These are phyloP conservation scores for Falco novaeseelandiae DNA, from an alignment of 2,797 vertebrate species.

Conservation along the genomic window DNA sequence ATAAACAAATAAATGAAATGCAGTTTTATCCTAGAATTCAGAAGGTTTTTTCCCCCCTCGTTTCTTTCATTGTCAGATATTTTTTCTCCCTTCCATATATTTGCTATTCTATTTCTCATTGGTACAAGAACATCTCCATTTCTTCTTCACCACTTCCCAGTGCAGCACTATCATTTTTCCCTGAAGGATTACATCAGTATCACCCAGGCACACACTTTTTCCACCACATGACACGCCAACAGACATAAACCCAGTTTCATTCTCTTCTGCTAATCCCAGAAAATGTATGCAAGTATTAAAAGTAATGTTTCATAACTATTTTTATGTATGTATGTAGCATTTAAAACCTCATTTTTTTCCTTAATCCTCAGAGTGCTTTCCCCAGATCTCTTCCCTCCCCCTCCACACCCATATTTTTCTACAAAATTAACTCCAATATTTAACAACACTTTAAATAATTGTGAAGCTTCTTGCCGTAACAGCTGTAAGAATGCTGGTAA, in stretches of 20 bases:
- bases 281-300: background rate
- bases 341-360: background rate
- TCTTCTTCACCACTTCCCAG: background rate
- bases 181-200: background rate
- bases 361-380: background rate
- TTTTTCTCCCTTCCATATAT: background rate
- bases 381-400: background rate
- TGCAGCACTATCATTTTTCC: background rate
- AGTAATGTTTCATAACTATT: constrained; percentile 7
- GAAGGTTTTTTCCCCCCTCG: background rate
- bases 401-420: background rate
- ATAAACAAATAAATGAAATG: background rate
- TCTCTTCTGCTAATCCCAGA: constrained; percentile 17
- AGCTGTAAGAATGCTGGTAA: background rate
- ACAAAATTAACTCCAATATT: background rate
- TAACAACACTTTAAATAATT: background rate
- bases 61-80: background rate
- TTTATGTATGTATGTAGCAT: background rate
- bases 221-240: background rate
- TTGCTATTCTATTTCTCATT: background rate
- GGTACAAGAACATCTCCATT: background rate
- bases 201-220: background rate
- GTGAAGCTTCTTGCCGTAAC: background rate
- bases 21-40: background rate
- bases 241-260: background rate